Conservation (phyloP, 2,113 vertebrate species). For the Rhipidura dahli region DNA sequence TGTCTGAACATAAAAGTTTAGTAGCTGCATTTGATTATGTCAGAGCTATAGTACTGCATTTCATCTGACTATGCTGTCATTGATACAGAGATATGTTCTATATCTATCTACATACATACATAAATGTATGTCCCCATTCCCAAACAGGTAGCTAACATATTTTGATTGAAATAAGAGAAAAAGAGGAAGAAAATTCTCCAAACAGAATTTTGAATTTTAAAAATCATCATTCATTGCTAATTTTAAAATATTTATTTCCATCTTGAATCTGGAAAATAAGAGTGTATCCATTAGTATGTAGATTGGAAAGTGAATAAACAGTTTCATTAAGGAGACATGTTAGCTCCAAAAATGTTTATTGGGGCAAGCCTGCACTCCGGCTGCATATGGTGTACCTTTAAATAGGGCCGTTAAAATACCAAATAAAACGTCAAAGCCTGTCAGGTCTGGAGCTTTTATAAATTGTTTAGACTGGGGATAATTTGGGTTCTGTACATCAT, state of each 20-base stretch:
- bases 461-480: slow-evolving; percentile 90
- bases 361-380: slow-evolving; percentile 59
- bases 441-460: slow-evolving; percentile 81
- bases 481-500: slow-evolving; percentile 61
- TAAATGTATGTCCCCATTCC: background rate
- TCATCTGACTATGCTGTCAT: background rate
- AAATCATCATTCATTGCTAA: background rate
- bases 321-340: slow-evolving; percentile 58
- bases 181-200: background rate
- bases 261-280: slow-evolving; percentile 25
- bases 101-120: background rate
- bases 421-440: slow-evolving; percentile 79
- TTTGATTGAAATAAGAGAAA: slow-evolving; percentile 12
- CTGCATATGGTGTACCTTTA: slow-evolving; percentile 68
- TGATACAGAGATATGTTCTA: background rate
- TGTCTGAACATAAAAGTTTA: background rate
- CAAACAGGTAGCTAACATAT: background rate
- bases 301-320: slow-evolving; percentile 51
- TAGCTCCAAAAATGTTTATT: slow-evolving; percentile 67
- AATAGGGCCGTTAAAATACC: slow-evolving; percentile 78
- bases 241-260: slow-evolving; percentile 12
- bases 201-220: slow-evolving; percentile 6
- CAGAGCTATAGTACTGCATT: background rate
- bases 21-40: background rate
- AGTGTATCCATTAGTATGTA: slow-evolving; percentile 11